Conservation (phyloP, 2,888 invertebrate species). For the Drosophila infuscata region DNA sequence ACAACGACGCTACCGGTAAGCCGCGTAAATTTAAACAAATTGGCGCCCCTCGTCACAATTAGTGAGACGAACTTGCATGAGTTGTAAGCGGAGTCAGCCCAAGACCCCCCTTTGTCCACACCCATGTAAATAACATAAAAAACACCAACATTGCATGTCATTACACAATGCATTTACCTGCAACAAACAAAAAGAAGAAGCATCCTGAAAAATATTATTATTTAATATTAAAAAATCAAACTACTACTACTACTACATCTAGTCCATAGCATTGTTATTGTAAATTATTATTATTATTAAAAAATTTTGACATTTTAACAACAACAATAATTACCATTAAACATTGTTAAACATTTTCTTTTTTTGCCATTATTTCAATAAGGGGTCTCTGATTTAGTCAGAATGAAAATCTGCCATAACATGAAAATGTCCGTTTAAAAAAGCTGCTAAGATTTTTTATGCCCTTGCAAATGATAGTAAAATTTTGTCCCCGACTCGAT, state of each 20-base stretch:
- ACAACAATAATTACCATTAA: constrained; percentile 4
- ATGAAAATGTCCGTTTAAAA: no score
- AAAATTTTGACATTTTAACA: not conserved
- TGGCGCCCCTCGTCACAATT: constrained; percentile 86
- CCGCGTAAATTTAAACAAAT: constrained; percentile 71
- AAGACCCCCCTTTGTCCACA: not conserved
- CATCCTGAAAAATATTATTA: constrained; percentile 2
- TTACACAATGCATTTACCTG: constrained; percentile 34
- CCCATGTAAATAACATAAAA: constrained; percentile 49
- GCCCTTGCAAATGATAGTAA: not conserved
- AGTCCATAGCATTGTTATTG: constrained; percentile 26
- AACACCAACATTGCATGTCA: constrained; percentile 45
- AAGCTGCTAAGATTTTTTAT: no score
- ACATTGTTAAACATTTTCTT: not conserved
- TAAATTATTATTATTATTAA: constrained; percentile 19
- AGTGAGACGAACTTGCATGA: constrained; percentile 85
- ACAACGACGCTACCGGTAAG: constrained; percentile 85
- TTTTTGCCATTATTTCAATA: not conserved
- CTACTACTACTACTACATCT: constrained; percentile 6
- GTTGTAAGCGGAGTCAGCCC: constrained; percentile 40
- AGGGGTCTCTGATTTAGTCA: not conserved
- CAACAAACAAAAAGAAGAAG: not conserved
- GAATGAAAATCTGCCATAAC: no score
- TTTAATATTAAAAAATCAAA: not conserved
- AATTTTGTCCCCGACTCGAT: not conserved